Conservation (phyloP, 2,113 vertebrate species). For the Rousettus leschenaultii region DNA sequence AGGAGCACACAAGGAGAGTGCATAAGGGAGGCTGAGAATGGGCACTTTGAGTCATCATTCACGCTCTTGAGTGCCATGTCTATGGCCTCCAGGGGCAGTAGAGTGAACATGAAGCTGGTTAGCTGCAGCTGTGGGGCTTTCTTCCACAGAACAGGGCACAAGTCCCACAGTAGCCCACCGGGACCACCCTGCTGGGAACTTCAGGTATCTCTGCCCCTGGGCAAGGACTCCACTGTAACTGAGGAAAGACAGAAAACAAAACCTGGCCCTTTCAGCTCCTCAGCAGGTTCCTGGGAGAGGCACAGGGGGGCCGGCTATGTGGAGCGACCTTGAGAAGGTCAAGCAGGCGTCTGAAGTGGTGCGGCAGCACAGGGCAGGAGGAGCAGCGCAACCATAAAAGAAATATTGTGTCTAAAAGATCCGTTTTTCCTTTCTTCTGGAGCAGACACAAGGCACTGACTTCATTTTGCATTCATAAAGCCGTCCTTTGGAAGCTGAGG, state of each 20-base stretch:
- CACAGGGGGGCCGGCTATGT: background rate
- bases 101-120: too few species aligned
- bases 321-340: conserved; percentile 82
- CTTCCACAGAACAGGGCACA: background rate
- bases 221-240: background rate
- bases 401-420: conserved; percentile 81
- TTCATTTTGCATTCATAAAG: conserved; percentile 87
- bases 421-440: conserved; percentile 77
- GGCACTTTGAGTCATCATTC: background rate
- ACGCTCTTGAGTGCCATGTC: fast-evolving
- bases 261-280: conserved; percentile 39
- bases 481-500: conserved; percentile 83
- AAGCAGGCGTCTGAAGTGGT: conserved; percentile 55
- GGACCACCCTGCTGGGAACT: conserved; percentile 20
- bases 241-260: conserved; percentile 59
- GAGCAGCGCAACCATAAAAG: conserved; percentile 69
- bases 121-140: background rate
- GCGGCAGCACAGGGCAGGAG: background rate
- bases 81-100: too few species aligned
- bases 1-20: background rate
- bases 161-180: background rate
- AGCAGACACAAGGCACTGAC: conserved; percentile 71
- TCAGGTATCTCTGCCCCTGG: conserved; percentile 45
- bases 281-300: background rate
- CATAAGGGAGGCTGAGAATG: background rate